These are phyloP conservation scores for Anas platyrhynchos DNA, from an alignment of 2,113 vertebrate species.

Conservation along the genomic window DNA sequence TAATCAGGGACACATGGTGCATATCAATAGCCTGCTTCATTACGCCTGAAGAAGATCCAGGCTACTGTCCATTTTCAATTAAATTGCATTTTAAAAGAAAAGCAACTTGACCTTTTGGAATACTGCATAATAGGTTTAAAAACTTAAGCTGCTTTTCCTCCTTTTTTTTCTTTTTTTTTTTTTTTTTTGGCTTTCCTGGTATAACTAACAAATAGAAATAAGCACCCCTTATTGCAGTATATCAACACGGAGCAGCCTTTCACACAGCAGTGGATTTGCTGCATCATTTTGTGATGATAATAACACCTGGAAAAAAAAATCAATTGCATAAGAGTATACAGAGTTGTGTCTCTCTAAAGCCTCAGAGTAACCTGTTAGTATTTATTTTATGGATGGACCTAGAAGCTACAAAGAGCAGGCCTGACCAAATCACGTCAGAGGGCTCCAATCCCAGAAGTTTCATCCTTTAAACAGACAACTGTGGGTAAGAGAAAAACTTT, in stretches of 20 bases:
- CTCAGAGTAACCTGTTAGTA: neutral
- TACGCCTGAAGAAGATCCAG: constrained; percentile 23
- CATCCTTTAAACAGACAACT: neutral
- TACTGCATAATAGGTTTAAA: constrained; percentile 52
- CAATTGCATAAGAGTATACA: neutral
- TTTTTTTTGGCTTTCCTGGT: neutral
- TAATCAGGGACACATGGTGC: constrained; percentile 46
- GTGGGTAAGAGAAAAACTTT: neutral
- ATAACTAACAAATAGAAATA: constrained; percentile 10
- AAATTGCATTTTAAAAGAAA: constrained; percentile 47
- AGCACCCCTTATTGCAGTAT: neutral
- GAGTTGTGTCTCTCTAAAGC: neutral
- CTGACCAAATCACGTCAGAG: neutral
- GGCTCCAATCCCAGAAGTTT: neutral
- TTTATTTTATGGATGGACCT: neutral
- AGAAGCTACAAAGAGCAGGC: neutral
- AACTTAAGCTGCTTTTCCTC: constrained; percentile 26
- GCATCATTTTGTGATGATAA: neutral
- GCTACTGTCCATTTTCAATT: constrained; percentile 53
- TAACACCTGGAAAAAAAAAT: neutral
- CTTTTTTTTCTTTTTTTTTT: neutral
- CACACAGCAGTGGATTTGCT: neutral
- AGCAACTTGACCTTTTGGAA: constrained; percentile 58
- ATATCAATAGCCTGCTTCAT: constrained; percentile 57
- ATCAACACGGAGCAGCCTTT: neutral